phyloP scores from a whole-genome alignment of 2,888 invertebrate species.

The Teleogryllus oceanicus region DNA sequence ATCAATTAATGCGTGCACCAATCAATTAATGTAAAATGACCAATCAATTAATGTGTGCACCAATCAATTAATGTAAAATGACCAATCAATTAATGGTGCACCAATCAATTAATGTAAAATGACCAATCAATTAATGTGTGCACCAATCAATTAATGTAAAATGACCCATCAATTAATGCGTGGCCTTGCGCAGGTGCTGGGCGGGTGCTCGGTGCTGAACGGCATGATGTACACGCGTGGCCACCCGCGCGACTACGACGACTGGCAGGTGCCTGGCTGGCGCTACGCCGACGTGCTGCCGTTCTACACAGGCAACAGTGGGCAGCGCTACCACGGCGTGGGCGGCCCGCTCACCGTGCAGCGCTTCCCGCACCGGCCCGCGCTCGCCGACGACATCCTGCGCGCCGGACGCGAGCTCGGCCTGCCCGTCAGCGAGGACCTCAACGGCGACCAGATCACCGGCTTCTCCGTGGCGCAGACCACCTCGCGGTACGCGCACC shows the following conservation, averaged over 20 bases:
- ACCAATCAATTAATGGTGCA: too few species aligned
- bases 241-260: slow-evolving; percentile 68
- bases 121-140: too few species aligned
- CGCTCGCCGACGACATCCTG: slow-evolving; percentile 60
- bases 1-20: too few species aligned
- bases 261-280: slow-evolving; percentile 75
- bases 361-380: slow-evolving; percentile 61
- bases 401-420: slow-evolving; percentile 60
- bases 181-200: slow-evolving; percentile 47
- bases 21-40: too few species aligned
- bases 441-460: slow-evolving; percentile 59
- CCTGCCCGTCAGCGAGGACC: slow-evolving; percentile 59
- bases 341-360: slow-evolving; percentile 63
- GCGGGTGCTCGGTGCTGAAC: slow-evolving; percentile 68
- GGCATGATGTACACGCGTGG: slow-evolving; percentile 85
- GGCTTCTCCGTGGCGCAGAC: slow-evolving; percentile 66
- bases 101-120: too few species aligned
- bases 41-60: too few species aligned
- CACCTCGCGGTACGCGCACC: slow-evolving; percentile 53
- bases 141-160: too few species aligned
- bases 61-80: too few species aligned
- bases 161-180: too few species aligned
- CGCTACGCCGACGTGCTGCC: slow-evolving; percentile 72
- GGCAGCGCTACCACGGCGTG: slow-evolving; percentile 58
- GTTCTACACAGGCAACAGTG: slow-evolving; percentile 67